A percentile compares a stretch with the other conserved stretches of the same genome.
Evolutionary conservation across 2,888 invertebrate species (phyloP).

Genomic region (Spilosoma lubricipeda): DNA sequence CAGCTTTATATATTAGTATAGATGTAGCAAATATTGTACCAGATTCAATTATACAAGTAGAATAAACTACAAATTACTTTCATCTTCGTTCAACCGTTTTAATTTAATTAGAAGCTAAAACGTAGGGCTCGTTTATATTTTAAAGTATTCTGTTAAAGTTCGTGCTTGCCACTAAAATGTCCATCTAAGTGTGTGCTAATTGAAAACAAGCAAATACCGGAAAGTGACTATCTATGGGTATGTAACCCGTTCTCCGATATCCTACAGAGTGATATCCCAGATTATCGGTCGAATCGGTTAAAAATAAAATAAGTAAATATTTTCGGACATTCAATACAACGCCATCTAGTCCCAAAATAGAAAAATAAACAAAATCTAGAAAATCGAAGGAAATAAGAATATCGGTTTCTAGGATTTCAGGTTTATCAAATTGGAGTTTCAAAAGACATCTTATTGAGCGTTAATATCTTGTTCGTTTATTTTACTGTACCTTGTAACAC

Average conservation of each 20-base stretch:
- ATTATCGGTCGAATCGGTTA: too few species aligned
- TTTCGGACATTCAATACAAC: too few species aligned
- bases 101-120: constrained; percentile 35
- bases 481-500: neutral
- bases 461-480: neutral
- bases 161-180: neutral
- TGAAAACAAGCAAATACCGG: too few species aligned
- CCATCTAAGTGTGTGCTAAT: neutral
- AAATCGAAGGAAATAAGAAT: neutral
- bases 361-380: too few species aligned
- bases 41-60: neutral
- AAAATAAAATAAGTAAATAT: too few species aligned
- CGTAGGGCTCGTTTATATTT: constrained; percentile 16
- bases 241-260: too few species aligned
- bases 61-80: constrained; percentile 21
- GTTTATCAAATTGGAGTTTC: neutral
- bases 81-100: constrained; percentile 30
- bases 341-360: too few species aligned
- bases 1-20: too few species aligned
- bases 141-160: constrained; percentile 12
- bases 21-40: too few species aligned
- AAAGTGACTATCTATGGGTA: too few species aligned
- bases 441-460: neutral
- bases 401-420: neutral
- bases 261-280: too few species aligned